Conservation (phyloP, 2,113 vertebrate species). For the Equus quagga region DNA sequence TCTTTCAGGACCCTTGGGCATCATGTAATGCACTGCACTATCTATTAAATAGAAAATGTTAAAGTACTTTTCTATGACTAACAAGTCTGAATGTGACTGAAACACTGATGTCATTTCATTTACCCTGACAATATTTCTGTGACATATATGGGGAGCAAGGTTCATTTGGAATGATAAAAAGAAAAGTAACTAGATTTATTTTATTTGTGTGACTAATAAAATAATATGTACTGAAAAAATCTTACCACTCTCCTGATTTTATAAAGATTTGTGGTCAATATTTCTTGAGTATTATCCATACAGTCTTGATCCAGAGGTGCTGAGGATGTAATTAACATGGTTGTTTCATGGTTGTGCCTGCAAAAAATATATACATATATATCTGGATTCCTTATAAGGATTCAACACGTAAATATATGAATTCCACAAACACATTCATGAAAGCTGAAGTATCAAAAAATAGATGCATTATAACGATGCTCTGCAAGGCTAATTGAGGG, state of each 20-base stretch:
- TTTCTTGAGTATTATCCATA: conserved; percentile 90
- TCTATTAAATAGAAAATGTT: conserved; percentile 12
- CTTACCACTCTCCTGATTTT: conserved; percentile 89
- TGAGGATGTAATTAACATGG: conserved; percentile 72
- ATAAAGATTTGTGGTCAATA: conserved; percentile 90
- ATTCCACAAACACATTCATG: not conserved
- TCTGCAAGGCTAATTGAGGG: not conserved
- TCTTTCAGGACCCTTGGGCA: not conserved
- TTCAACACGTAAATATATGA: not conserved
- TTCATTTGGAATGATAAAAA: not conserved
- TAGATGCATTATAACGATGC: not conserved
- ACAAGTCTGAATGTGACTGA: not conserved
- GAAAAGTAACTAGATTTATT: not conserved
- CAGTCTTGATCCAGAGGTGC: conserved; percentile 63
- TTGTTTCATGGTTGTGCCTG: conserved; percentile 72
- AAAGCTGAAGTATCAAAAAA: not conserved
- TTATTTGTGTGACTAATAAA: not conserved
- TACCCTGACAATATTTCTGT: not conserved
- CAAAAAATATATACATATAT: not conserved
- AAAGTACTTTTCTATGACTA: not conserved
- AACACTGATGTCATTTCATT: not conserved
- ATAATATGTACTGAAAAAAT: not conserved
- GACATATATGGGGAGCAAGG: not conserved
- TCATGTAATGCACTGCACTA: not conserved
- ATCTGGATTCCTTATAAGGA: not conserved